Evolutionary conservation across 2,888 invertebrate species (phyloP).

Genomic region (Cheilosia grossa): DNA sequence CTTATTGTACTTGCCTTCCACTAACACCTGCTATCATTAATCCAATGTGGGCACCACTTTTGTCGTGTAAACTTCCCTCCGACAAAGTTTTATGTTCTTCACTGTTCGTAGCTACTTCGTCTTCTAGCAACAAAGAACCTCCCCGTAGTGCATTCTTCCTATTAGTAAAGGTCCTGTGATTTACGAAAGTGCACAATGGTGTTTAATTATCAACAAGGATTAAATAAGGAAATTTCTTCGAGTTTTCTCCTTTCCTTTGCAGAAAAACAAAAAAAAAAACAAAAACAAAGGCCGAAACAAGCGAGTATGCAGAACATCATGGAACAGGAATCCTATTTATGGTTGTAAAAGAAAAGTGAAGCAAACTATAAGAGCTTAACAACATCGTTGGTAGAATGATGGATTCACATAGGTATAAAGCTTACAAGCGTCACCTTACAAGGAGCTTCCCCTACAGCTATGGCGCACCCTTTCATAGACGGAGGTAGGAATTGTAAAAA

Average conservation of each 20-base stretch:
- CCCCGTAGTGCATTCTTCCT: slow-evolving; percentile 43
- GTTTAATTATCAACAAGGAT: slow-evolving; percentile 70
- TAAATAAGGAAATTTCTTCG: slow-evolving; percentile 57
- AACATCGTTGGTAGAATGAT: slow-evolving; percentile 47
- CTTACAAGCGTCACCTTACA: slow-evolving; percentile 35
- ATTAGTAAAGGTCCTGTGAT: slow-evolving; percentile 58
- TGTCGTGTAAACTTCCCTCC: slow-evolving; percentile 31
- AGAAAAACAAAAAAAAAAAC: slow-evolving; percentile 6
- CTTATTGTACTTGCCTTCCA: slow-evolving; percentile 22
- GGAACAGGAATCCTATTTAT: slow-evolving; percentile 20
- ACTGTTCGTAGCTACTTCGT: slow-evolving; percentile 3
- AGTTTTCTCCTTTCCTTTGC: slow-evolving; percentile 37
- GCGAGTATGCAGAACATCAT: neutral
- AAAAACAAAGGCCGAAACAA: neutral
- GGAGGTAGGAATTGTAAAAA: neutral
- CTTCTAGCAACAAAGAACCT: slow-evolving; percentile 12
- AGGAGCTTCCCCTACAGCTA: neutral
- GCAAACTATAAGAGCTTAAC: slow-evolving; percentile 43
- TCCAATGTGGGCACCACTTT: slow-evolving; percentile 41
- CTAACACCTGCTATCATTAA: slow-evolving; percentile 62
- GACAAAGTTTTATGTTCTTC: slow-evolving; percentile 39
- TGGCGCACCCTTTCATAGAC: neutral
- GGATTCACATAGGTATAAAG: slow-evolving; percentile 33
- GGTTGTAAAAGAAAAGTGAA: slow-evolving; percentile 28
- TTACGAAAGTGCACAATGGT: slow-evolving; percentile 69